phyloP scores from a whole-genome alignment of 2,113 vertebrate species.

The Petrocephalus zakoni region DNA sequence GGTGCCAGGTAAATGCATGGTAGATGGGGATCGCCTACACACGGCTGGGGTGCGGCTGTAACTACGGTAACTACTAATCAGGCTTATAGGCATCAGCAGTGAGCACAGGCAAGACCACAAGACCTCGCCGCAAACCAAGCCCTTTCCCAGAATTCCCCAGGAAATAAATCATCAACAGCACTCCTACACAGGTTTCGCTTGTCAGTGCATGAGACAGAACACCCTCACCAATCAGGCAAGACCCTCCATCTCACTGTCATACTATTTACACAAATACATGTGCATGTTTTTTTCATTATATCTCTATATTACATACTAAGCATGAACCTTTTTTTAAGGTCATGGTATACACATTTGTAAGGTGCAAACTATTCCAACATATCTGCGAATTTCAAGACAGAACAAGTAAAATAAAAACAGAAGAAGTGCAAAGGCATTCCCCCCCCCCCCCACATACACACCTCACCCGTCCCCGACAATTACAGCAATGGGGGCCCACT shows the following conservation, averaged over 20 bases:
- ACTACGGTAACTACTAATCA: neutral
- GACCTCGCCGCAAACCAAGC: neutral
- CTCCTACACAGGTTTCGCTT: neutral
- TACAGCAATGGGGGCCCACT: neutral
- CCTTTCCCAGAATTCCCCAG: neutral
- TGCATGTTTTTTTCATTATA: neutral
- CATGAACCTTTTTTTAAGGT: neutral
- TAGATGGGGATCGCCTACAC: neutral
- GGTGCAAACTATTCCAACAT: constrained; percentile 9
- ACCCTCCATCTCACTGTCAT: neutral
- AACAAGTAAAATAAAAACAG: neutral
- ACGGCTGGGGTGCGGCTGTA: neutral
- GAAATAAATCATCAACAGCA: neutral
- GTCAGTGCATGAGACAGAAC: neutral
- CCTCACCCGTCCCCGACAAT: neutral
- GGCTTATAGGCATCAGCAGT: neutral
- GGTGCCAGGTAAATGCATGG: neutral
- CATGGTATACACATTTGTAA: neutral
- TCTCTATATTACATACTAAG: neutral
- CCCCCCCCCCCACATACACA: neutral
- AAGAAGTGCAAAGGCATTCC: neutral
- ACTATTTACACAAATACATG: neutral
- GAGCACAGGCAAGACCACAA: neutral
- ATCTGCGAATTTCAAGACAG: neutral
- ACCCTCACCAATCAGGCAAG: neutral